Evolutionary conservation across 1,140 invertebrate genomes (phyloP), one percentile per base, ranked within the genome.

Genomic region (Palaemon carinicauda): DNA sequence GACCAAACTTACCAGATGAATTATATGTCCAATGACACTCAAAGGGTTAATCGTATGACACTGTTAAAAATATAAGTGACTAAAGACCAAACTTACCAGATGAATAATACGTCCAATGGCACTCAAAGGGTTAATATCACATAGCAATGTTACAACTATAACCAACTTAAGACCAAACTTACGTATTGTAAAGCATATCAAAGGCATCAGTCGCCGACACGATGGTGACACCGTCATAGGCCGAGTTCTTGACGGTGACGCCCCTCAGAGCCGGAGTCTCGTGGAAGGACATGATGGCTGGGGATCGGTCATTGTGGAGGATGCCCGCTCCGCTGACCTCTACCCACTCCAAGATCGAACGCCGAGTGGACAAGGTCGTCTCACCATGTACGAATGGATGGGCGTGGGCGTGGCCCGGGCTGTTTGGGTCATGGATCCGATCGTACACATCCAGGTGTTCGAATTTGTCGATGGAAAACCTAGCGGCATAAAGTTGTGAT

Each of bases 321-420:
- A 99, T 95, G 21, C 98, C 99, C 73, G 98, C 99, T n/a, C 98
- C 97, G 51, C 95, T 94, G 65, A 99, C 96, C 88, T 97, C 95
- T 0, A 99, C 94, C 90, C 95, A 96, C 90, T 96, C 94, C 75
- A 99, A 89, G 0, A 94, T 91, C 21, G 97, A 98, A 90, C 96
- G 95, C 24, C 81, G 53, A 7, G 87, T 79, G 24, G 69, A n/a
- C 54, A 52, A 74, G 81, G 88, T 69, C 73, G 88, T 78, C 19
- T 75, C 69, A 19, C 82, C 73, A 54, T 83, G 80, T 10, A 82
- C 81, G 33, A 73, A 27, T 0, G 85, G 82, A 56, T 89, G 88
- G 24, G 81, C 54, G 50, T 89, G 88, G 14, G 82, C 80, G 65
- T 87, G 78, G 17, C 33, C 33, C 3, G 82, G 88, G 21, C 17